Evolutionary conservation across 2,113 vertebrate genomes (phyloP).

Genomic region (Gobio gobio): DNA sequence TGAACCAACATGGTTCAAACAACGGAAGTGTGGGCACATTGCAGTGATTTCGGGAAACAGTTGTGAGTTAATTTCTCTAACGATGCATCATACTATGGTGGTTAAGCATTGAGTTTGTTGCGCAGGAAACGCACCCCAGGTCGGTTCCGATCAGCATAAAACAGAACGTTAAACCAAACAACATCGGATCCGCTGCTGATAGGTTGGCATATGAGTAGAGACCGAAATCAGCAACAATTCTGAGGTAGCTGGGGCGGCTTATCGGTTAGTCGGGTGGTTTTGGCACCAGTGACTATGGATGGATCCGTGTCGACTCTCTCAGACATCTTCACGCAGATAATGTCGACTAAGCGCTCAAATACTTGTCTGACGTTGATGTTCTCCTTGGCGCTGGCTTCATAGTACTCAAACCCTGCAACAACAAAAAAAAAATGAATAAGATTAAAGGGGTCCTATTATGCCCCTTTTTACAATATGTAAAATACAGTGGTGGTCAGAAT

Average conservation of each 20-base stretch:
- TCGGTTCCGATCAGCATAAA: slow-evolving; percentile 23
- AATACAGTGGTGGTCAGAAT: too few relatives aligned
- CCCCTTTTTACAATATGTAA: too few relatives aligned
- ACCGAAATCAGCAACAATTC: slow-evolving; percentile 89
- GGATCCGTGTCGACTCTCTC: slow-evolving; percentile 89
- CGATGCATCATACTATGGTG: neutral
- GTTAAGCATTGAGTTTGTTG: neutral
- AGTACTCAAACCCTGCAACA: slow-evolving; percentile 94
- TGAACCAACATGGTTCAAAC: neutral
- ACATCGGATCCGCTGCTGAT: slow-evolving; percentile 13
- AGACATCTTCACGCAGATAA: slow-evolving; percentile 98
- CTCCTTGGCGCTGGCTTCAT: slow-evolving; percentile 96
- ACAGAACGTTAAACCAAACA: slow-evolving; percentile 54
- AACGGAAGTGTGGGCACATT: neutral
- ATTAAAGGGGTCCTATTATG: neutral
- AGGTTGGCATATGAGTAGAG: slow-evolving; percentile 25
- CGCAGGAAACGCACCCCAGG: slow-evolving; percentile 8
- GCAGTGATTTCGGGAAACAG: neutral
- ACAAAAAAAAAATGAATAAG: slow-evolving; percentile 33
- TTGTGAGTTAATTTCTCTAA: neutral
- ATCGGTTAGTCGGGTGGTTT: slow-evolving; percentile 88
- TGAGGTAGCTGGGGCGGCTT: slow-evolving; percentile 86
- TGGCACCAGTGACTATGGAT: slow-evolving; percentile 78
- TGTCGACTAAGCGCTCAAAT: slow-evolving; percentile 94
- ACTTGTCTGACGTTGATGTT: slow-evolving; percentile 97